phyloP scores from a whole-genome alignment of 2,797 vertebrate species.

The Danio jaintianensis region DNA sequence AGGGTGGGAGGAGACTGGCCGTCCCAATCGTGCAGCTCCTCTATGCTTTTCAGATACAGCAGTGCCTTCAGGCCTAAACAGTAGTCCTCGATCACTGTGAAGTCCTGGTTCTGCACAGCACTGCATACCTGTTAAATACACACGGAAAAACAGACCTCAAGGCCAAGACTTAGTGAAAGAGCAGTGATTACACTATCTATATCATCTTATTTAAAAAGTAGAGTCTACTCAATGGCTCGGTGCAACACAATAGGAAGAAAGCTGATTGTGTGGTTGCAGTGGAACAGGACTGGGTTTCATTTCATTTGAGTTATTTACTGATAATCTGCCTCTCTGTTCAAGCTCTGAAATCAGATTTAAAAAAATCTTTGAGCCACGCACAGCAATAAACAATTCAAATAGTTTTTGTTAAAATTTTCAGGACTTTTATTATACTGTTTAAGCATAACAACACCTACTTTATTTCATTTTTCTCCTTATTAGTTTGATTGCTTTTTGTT shows the following conservation, averaged over 20 bases:
- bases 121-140: constrained; percentile 62
- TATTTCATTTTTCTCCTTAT: neutral
- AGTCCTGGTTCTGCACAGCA: constrained; percentile 65
- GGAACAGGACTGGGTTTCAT: neutral
- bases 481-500: neutral
- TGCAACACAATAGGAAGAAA: neutral
- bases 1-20: constrained; percentile 83
- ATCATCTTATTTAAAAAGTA: constrained; percentile 10
- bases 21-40: constrained; percentile 82
- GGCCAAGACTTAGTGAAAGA: constrained; percentile 44
- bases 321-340: constrained; percentile 15
- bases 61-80: constrained; percentile 83
- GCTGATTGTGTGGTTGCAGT: constrained; percentile 9
- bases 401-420: neutral
- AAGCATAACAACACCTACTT: neutral
- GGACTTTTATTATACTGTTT: neutral
- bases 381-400: neutral
- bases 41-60: constrained; percentile 83
- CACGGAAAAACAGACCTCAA: constrained; percentile 38
- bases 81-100: constrained; percentile 84
- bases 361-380: neutral
- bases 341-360: neutral
- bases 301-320: constrained; percentile 4
- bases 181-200: constrained; percentile 12
- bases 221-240: constrained; percentile 19